Evolutionary conservation across 2,888 invertebrate species (phyloP), one percentile per base, ranked within the genome.

Genomic region (Acholoe squamosa): DNA sequence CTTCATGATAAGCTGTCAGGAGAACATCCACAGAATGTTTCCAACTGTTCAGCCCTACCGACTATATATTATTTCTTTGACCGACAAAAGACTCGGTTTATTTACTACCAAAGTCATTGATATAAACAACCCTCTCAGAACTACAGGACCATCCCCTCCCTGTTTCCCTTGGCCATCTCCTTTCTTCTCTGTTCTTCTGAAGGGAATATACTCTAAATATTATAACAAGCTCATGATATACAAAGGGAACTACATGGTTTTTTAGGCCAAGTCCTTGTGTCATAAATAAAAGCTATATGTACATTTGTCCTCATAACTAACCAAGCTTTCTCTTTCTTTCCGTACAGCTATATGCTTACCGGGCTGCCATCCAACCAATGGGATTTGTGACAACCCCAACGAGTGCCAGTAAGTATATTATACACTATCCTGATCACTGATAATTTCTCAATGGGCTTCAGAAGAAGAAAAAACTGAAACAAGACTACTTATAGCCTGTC

Each of bases 331-430:
- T 61, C 61, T 14, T n/a, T n/a, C 19, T 61, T 54, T 14, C n/a
- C 96, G 98, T 97, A 94, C 98, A 99, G 99, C 99, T 95, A 97
- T 97, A 95, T 99, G 99, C 97, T 97, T 98, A 96, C 97, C 98
- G 95, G 99, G 99, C 96, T 99, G 99, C 97, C 97, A 98, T 96
- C 97, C 97, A 94, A 97, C 97, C 95, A 98, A 98, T 96, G 99
- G 99, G 95, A 97, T 97, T 96, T 99, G 99, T 97, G 97, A 97
- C 95, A 97, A 97, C 96, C 99, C 99, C 95, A 98, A 98, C 97
- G 98, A 98, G 96, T 99, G 99, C 98, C 97, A 97, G 98, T 99
- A 97, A 98, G 98, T 98, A 92, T 16, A 33, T n/a, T n/a, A n/a
- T n/a, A n/a, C n/a, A n/a, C 31, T 28, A 10, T 88, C 56, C 54